phyloP scores from a whole-genome alignment of 2,888 invertebrate genomes.

The Harpalus rubripes region DNA sequence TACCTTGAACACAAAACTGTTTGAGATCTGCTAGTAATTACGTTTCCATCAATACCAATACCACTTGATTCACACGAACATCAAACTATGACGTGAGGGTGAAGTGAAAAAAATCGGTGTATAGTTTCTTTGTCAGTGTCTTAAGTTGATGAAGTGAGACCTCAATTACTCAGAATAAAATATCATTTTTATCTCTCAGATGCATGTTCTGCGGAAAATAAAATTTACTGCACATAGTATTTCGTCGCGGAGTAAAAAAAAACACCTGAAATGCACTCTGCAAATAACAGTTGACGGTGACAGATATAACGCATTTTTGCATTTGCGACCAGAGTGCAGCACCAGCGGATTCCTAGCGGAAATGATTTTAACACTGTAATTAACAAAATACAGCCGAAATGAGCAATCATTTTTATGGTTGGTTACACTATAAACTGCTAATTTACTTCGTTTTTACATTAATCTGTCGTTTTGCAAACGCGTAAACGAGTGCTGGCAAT shows the following conservation, averaged over 20 bases:
- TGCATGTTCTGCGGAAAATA: slow-evolving; percentile 15
- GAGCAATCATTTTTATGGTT: slow-evolving; percentile 25
- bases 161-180: background rate
- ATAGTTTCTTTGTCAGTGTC: background rate
- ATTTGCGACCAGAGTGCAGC: slow-evolving; percentile 34
- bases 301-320: slow-evolving; percentile 62
- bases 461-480: slow-evolving; percentile 3
- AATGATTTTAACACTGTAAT: slow-evolving; percentile 51
- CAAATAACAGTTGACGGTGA: slow-evolving; percentile 65
- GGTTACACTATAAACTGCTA: slow-evolving; percentile 4
- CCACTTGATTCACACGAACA: too few species aligned
- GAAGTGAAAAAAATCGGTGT: too few species aligned
- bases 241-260: slow-evolving; percentile 27
- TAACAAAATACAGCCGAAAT: slow-evolving; percentile 46
- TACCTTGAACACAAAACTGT: too few species aligned
- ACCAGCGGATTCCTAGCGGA: slow-evolving; percentile 26
- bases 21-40: too few species aligned
- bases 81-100: too few species aligned
- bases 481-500: background rate
- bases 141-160: background rate
- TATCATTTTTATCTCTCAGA: slow-evolving; percentile 25
- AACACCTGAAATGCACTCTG: slow-evolving; percentile 56
- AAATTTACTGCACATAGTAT: slow-evolving; percentile 55
- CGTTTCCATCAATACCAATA: too few species aligned
- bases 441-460: slow-evolving; percentile 36